Conservation (phyloP, 1,140 invertebrate species). For the Trichogramma pretiosum region DNA sequence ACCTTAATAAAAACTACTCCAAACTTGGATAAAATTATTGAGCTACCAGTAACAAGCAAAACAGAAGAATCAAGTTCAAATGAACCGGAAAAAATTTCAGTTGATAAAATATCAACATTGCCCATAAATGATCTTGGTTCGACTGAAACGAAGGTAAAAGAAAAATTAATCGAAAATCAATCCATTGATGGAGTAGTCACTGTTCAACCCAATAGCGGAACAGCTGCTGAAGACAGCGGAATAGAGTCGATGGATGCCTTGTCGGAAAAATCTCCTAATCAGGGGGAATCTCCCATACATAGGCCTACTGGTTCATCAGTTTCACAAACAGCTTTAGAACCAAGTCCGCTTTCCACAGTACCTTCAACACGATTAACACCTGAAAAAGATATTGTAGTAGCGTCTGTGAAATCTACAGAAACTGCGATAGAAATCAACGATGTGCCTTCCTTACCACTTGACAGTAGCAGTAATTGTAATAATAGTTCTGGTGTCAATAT, state of each 20-base stretch:
- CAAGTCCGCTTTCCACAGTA: too few relatives aligned
- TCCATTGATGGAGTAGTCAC: conserved; percentile 35
- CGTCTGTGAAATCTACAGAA: too few relatives aligned
- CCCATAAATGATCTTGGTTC: conserved; percentile 45
- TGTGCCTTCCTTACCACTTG: too few relatives aligned
- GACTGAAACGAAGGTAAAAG: conserved; percentile 55
- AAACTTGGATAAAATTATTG: conserved; percentile 22
- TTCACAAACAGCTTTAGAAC: conserved; percentile 1
- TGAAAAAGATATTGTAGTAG: too few relatives aligned
- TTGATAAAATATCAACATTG: conserved; percentile 26
- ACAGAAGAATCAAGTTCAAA: conserved; percentile 11
- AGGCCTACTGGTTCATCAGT: conserved; percentile 28
- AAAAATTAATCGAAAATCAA: conserved; percentile 50
- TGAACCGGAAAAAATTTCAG: not conserved
- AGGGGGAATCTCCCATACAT: conserved; percentile 55
- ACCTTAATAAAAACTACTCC: conserved; percentile 34
- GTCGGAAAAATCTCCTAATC: conserved; percentile 85
- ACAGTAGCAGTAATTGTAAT: too few relatives aligned
- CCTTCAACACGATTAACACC: too few relatives aligned
- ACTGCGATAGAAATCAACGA: too few relatives aligned
- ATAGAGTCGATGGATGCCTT: conserved; percentile 89
- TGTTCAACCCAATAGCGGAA: conserved; percentile 31
- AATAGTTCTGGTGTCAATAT: too few relatives aligned
- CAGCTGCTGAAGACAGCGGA: conserved; percentile 75
- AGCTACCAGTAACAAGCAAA: conserved; percentile 9